phyloP scores from a whole-genome alignment of 2,888 invertebrate genomes.

The Synergus gifuensis region DNA sequence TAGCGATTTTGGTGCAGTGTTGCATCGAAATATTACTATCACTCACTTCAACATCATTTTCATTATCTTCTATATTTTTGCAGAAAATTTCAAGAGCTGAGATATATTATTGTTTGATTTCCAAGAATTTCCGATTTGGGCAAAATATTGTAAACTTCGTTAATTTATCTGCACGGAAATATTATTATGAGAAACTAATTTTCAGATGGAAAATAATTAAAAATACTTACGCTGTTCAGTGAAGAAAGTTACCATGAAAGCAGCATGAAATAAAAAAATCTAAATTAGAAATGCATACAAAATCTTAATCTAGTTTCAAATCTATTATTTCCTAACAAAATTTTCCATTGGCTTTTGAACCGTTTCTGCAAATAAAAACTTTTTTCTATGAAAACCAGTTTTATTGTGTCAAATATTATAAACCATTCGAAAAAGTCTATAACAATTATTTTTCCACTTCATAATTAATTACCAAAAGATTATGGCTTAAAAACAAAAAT shows the following conservation, averaged over 20 bases:
- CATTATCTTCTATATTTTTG: neutral
- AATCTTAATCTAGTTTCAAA: neutral
- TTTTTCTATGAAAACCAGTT: neutral
- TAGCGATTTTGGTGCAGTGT: neutral
- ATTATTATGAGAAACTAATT: neutral
- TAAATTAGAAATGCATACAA: neutral
- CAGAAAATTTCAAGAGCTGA: neutral
- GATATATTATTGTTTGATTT: neutral
- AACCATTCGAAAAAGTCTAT: neutral
- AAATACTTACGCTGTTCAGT: slow-evolving; percentile 19
- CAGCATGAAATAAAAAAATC: slow-evolving; percentile 23
- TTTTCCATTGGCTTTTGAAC: neutral
- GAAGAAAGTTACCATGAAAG: neutral
- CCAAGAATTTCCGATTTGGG: neutral
- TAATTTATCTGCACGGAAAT: neutral
- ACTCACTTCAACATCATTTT: slow-evolving; percentile 7
- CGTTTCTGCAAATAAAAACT: neutral
- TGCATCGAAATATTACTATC: neutral
- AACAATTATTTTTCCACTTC: neutral
- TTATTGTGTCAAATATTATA: neutral
- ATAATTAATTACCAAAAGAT: neutral
- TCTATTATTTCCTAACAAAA: neutral
- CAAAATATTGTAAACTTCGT: neutral
- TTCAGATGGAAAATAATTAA: neutral
- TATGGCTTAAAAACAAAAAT: neutral